Conservation (phyloP, 2,888 invertebrate species). For the Spisula solida region DNA sequence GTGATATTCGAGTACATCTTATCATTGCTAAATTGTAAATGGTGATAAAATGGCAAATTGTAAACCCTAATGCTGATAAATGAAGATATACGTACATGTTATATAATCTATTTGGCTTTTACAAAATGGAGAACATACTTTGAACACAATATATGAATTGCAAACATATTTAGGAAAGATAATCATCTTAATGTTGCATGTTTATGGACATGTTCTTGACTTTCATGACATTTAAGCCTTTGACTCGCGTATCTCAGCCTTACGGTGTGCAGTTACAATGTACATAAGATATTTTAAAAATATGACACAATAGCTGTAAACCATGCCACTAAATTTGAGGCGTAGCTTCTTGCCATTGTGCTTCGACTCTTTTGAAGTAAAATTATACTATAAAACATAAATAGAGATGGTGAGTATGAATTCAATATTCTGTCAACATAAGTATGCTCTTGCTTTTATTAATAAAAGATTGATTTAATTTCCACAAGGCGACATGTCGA, state of each 20-base stretch:
- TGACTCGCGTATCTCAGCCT: background rate
- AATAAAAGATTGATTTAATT: too few relatives aligned
- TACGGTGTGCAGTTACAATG: background rate
- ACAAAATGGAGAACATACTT: background rate
- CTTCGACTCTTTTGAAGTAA: background rate
- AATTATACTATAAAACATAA: too few relatives aligned
- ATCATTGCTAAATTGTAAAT: too few relatives aligned
- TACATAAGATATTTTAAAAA: background rate
- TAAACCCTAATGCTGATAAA: too few relatives aligned
- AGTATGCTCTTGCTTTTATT: too few relatives aligned
- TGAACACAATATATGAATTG: background rate
- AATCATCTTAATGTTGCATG: constrained; percentile 7
- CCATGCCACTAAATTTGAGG: background rate
- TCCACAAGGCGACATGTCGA: too few relatives aligned
- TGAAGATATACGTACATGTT: background rate
- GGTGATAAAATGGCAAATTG: too few relatives aligned
- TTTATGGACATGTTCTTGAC: background rate
- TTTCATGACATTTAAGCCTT: background rate
- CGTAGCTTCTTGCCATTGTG: background rate
- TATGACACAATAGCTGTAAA: background rate
- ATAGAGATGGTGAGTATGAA: too few relatives aligned
- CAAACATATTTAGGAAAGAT: background rate
- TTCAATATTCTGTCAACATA: too few relatives aligned
- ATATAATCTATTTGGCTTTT: background rate
- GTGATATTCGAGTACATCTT: background rate